These are phyloP conservation scores for Mus caroli DNA, from an alignment of 2,797 vertebrate species.

Conservation along the genomic window DNA sequence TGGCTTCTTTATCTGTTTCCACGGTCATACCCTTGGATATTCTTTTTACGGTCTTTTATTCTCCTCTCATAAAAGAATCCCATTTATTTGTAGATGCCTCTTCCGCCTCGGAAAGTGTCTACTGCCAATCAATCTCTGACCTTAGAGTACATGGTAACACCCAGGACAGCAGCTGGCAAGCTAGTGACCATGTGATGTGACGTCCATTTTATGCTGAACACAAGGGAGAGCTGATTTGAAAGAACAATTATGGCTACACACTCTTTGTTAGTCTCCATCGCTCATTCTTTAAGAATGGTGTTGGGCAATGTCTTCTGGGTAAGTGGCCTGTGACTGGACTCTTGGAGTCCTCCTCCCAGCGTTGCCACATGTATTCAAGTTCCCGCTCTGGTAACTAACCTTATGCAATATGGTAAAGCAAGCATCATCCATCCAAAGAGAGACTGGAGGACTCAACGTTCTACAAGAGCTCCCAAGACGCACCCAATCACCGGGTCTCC, in stretches of 20 bases:
- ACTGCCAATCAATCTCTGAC: not conserved
- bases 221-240: not conserved
- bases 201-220: not conserved
- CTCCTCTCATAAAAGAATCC: not conserved
- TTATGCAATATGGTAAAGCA: not conserved
- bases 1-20: constrained; percentile 10
- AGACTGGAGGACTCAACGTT: not conserved
- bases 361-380: not conserved
- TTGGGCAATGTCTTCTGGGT: not conserved
- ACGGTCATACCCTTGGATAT: not conserved
- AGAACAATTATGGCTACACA: not conserved
- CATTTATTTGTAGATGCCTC: not conserved
- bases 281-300: not conserved
- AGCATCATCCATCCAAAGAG: not conserved
- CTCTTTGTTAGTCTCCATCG: not conserved
- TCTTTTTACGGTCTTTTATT: constrained; percentile 6
- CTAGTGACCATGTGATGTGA: not conserved
- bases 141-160: not conserved
- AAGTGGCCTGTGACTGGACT: not conserved
- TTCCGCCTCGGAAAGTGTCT: not conserved
- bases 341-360: not conserved
- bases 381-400: constrained; percentile 9
- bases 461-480: not conserved
- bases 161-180: not conserved
- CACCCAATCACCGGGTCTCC: not conserved